These are phyloP conservation scores for Dasysyrphus albostriatus DNA, from an alignment of 2,888 invertebrate species.

Conservation along the genomic window DNA sequence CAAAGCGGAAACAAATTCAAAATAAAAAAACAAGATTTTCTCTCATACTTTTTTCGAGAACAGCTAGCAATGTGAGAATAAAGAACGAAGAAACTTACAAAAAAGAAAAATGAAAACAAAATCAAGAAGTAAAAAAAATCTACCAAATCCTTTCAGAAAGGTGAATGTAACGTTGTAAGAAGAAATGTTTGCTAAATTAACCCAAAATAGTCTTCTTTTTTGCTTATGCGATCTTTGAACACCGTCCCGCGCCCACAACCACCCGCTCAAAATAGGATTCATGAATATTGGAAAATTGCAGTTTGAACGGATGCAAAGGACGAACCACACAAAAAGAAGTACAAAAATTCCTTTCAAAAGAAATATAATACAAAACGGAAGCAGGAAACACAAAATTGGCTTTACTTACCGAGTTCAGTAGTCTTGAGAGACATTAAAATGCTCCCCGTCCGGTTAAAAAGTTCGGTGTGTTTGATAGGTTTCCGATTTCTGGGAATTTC, in stretches of 20 bases:
- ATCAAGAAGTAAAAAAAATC: conserved; percentile 8
- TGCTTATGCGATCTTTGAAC: neutral
- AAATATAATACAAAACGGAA: conserved; percentile 57
- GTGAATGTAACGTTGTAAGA: conserved; percentile 58
- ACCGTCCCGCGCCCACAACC: neutral
- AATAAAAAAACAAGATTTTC: conserved; percentile 46
- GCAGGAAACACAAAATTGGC: conserved; percentile 72
- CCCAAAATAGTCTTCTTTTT: conserved; percentile 55
- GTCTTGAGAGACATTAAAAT: conserved; percentile 52
- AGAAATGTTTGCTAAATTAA: conserved; percentile 73
- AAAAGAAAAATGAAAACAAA: neutral
- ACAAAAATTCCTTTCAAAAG: conserved; percentile 34
- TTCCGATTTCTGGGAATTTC: conserved; percentile 52
- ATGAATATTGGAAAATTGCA: conserved; percentile 70
- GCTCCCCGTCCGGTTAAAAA: conserved; percentile 27
- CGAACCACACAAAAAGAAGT: neutral
- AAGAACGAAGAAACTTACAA: conserved; percentile 1
- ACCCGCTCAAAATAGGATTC: neutral
- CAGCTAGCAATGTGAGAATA: neutral
- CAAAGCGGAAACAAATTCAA: conserved; percentile 63
- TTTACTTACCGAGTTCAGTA: conserved; percentile 57
- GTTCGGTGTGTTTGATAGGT: conserved; percentile 42
- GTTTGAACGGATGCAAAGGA: conserved; percentile 47
- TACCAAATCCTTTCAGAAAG: conserved; percentile 53
- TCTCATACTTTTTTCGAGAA: conserved; percentile 25